These are phyloP conservation scores for Aulostomus chinensis DNA, from an alignment of 2,797 vertebrate species.

Conservation along the genomic window DNA sequence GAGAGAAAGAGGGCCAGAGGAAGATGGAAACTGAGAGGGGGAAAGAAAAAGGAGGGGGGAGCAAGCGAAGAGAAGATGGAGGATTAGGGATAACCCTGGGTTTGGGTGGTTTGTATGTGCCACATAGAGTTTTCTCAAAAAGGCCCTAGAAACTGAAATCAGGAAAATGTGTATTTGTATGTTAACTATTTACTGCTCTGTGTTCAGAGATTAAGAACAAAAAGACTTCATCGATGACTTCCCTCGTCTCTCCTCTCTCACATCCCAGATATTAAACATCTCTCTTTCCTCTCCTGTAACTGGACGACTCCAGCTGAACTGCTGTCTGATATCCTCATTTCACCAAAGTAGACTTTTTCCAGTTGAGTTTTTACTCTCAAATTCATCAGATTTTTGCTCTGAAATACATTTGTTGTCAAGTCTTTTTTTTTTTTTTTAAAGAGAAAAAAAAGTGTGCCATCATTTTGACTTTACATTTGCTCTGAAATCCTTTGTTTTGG, in stretches of 20 bases:
- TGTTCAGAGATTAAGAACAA: slow-evolving; percentile 51
- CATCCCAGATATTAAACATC: slow-evolving; percentile 29
- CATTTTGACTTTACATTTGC: slow-evolving; percentile 15
- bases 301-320: slow-evolving; percentile 80
- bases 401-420: slow-evolving; percentile 9
- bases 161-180: slow-evolving; percentile 78
- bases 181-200: slow-evolving; percentile 67
- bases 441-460: too few relatives aligned
- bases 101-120: slow-evolving; percentile 60
- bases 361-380: slow-evolving; percentile 5
- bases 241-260: slow-evolving; percentile 37
- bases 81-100: slow-evolving; percentile 12
- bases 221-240: slow-evolving; percentile 32
- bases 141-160: slow-evolving; percentile 68
- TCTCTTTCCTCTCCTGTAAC: slow-evolving; percentile 55
- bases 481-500: slow-evolving; percentile 12
- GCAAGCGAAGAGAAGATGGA: slow-evolving; percentile 25
- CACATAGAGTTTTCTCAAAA: slow-evolving; percentile 31
- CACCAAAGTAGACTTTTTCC: slow-evolving; percentile 7
- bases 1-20: slow-evolving; percentile 27
- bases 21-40: slow-evolving; percentile 28
- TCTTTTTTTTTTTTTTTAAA: background rate
- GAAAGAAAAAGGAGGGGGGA: slow-evolving; percentile 20
- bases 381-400: slow-evolving; percentile 9
- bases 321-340: slow-evolving; percentile 70